Evolutionary conservation across 2,797 vertebrate genomes (phyloP), one percentile per base, ranked within the genome.

Genomic region (Lepilemur ruficaudatus): DNA sequence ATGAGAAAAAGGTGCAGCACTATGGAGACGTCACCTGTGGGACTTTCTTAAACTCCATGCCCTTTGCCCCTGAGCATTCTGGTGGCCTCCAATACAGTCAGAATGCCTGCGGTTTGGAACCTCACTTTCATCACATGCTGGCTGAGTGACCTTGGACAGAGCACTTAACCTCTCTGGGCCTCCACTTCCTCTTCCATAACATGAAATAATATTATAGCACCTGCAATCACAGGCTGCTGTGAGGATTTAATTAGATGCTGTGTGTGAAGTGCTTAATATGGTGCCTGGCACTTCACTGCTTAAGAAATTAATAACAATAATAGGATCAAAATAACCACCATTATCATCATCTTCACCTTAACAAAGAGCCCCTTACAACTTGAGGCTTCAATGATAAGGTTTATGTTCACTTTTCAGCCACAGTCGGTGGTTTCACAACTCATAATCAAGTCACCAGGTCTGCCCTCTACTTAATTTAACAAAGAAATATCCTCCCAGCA

Each of bases 301-400:
- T 80, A 84, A 46, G 89, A 63, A 91, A 93, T 91, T n/a, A 78
- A 52, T 55, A 84, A 70, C 70, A 75, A 89, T 76, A 67, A 91
- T 55, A 11, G 7, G 30, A 86, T 57, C 14, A 67, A 91, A 73
- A 69, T 38, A 50, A 73, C 70, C 32, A 38, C 15, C 57, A 11
- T 63, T 35, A 67, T 70, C 41, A 38, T 23, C 43, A 22, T 89
- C 55, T 30, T 41, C 50, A 52, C 30, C 92, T 41, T 55, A 70
- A 81, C 82, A 94, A 35, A 22, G 2, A 93, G 87, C 48, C 55
- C 48, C 76, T 95, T 13, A 59, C 25, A 28, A 69, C 30, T 20
- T 41, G 20, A 13, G 67, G 63, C 73, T 69, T 82, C n/a, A 38
- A 6, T 32, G 81, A 75, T 57, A 55, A 75, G 50, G 32, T 85